Conservation (phyloP, 2,113 vertebrate genomes). For the Sinocyclocheilus anophthalmus region DNA sequence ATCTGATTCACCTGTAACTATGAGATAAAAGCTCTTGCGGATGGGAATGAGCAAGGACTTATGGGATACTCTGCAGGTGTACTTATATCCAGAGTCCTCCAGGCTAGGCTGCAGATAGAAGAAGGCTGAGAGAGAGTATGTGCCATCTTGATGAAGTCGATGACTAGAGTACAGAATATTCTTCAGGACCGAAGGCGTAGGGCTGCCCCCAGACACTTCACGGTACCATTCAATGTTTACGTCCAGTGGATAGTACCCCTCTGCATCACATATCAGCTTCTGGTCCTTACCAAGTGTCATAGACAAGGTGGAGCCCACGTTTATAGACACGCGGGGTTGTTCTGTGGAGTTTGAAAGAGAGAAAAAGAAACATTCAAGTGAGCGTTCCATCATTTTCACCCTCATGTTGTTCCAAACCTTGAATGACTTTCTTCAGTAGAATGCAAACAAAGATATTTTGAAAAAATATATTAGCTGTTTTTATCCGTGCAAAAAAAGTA, state of each 20-base stretch:
- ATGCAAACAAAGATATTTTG: background rate
- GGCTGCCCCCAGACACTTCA: constrained; percentile 27
- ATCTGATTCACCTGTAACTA: constrained; percentile 68
- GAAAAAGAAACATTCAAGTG: background rate
- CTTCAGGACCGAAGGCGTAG: constrained; percentile 64
- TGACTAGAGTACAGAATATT: constrained; percentile 75
- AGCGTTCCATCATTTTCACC: background rate
- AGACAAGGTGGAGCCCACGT: constrained; percentile 48
- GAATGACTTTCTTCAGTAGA: background rate
- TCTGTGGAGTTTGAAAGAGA: constrained; percentile 62
- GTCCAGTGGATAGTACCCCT: constrained; percentile 74
- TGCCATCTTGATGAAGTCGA: constrained; percentile 69
- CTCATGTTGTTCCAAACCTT: background rate
- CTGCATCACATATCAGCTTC: constrained; percentile 71
- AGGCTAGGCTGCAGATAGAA: constrained; percentile 69
- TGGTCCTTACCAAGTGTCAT: constrained; percentile 67
- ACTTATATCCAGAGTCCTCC: constrained; percentile 62
- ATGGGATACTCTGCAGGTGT: constrained; percentile 76
- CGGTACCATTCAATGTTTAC: constrained; percentile 71
- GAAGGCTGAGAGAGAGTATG: constrained; percentile 73
- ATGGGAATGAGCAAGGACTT: constrained; percentile 69
- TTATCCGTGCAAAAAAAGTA: background rate
- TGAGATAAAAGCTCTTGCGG: constrained; percentile 72
- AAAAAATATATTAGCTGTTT: background rate
- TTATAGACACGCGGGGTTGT: constrained; percentile 71